Base-by-base conservation (phyloP, 2,113 vertebrate genomes). In the Lampris megalopsis region DNA sequence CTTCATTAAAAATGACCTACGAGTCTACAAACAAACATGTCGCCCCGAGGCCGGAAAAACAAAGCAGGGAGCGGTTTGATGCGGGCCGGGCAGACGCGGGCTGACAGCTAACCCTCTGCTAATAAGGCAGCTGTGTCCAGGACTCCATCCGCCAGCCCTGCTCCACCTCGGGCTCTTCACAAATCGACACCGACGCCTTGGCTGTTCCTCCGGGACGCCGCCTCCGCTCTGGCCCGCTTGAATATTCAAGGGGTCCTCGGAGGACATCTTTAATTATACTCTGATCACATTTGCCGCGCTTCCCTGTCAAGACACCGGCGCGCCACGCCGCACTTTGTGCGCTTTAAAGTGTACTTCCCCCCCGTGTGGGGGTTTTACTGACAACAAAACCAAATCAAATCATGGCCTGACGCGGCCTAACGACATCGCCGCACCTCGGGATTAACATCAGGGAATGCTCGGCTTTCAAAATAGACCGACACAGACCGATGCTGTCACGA, bases 21-120 rank as follows among this genome's bases (percentile, higher is more conserved):
- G 70, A 79, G 64, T 71, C 81, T 79, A 68, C 63, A 74, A 83
- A 68, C 63, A 74, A 83, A 80, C 73, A 68, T 49, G 65, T 77
- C 66, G 77, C 61, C 70, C 64, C 54, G 73, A 75, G 66, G 76
- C n/a, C 24, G 24, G 4, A 13, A 56, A 36, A 60, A 74, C 11
- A 7, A 64, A 67, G 56, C 24, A 24, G 24, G 41, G 82, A 66
- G 54, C 68, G 69, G 79, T 68, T 80, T 81, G 83, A 89, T 71
- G 78, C 48, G 73, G 75, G 74, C 41, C 82, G 71, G 79, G 71
- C 81, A 79, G 81, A 89, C 5, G 40, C 67, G 56, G 52, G 66
- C 68, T 69, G 81, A 85, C 77, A 81, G 83, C 52, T 88, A 87
- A 88, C 86, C 86, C 87, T 83, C 76, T 82, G 63, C 84, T 88